Percentiles rank a stretch among this genome's conserved stretches.
These are phyloP conservation scores for Brachypodius melanocephalos DNA, from an alignment of 2,113 vertebrate genomes.

Conservation along the genomic window DNA sequence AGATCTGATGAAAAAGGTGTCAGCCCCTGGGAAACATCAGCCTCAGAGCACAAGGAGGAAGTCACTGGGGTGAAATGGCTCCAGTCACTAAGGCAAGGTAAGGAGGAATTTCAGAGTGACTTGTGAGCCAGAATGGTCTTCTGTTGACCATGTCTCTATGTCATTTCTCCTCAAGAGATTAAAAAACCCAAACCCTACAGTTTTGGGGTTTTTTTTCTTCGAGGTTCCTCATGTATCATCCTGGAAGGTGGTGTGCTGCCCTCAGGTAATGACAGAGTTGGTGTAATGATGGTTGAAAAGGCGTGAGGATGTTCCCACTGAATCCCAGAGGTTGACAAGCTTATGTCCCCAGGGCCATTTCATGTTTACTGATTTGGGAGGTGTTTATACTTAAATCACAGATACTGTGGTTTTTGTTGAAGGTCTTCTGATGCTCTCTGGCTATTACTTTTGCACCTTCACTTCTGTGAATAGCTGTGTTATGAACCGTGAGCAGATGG, in stretches of 20 bases:
- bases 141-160: neutral
- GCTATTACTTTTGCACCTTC: neutral
- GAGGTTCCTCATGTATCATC: neutral
- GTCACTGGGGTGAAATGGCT: neutral
- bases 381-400: neutral
- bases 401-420: neutral
- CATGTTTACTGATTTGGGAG: neutral
- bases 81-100: neutral
- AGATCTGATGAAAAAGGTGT: neutral
- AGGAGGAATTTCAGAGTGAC: neutral
- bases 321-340: neutral
- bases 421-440: neutral
- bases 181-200: neutral
- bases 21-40: neutral
- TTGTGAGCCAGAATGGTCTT: neutral
- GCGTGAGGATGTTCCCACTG: neutral
- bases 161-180: neutral
- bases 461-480: neutral
- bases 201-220: neutral
- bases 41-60: neutral
- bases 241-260: neutral
- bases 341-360: neutral
- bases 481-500: neutral
- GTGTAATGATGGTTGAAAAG: neutral
- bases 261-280: neutral